Base-by-base conservation (phyloP, 2,888 invertebrate species). In the Drosophila rubida region DNA sequence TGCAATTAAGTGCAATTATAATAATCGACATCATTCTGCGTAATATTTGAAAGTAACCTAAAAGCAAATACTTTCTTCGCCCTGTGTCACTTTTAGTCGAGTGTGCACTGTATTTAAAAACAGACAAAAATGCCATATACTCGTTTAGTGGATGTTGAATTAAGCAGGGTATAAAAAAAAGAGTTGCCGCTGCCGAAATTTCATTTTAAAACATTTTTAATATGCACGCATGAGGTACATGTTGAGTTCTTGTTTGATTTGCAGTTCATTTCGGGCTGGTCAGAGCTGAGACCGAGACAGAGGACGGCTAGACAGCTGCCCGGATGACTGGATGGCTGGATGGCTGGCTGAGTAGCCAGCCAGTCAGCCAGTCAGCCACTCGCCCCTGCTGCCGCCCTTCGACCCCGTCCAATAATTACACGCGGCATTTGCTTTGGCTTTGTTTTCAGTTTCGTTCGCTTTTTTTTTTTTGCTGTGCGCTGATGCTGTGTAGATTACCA, bases 391-490 rank as follows among this genome's bases (percentile, higher is more conserved):
- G n/a, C 11, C 55, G 63, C 49, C 57, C 45, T 59, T 22, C 62
- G 35, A 53, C 63, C 63, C 61, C 54, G 44, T 61, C 75, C 84
- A 76, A 86, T 88, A 88, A 88, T 88, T 88, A 88, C 82, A 88
- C 86, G 84, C 80, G 79, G 87, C 87, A 80, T 85, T 87, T 83
- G 78, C 80, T 80, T 75, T 77, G 63, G 72, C 71, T 77, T 77
- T 79, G 77, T 75, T 74, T 75, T 66, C 57, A 63, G 74, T 45
- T 59, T 50, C 27, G 32, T 42, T 51, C 35, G 35, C 64, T 65
- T 65, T 54, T 59, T 53, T 48, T 62, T 64, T 68, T 8, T 8
- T 14, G 35, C 53, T 13, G n/a, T n/a, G 46, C 50, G 19, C 48
- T 39, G 49, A 35, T 51, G 16, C n/a, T 51, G 57, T 51, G 57